Base-by-base conservation (phyloP, 2,113 vertebrate genomes). In the Pachyramphus minor region DNA sequence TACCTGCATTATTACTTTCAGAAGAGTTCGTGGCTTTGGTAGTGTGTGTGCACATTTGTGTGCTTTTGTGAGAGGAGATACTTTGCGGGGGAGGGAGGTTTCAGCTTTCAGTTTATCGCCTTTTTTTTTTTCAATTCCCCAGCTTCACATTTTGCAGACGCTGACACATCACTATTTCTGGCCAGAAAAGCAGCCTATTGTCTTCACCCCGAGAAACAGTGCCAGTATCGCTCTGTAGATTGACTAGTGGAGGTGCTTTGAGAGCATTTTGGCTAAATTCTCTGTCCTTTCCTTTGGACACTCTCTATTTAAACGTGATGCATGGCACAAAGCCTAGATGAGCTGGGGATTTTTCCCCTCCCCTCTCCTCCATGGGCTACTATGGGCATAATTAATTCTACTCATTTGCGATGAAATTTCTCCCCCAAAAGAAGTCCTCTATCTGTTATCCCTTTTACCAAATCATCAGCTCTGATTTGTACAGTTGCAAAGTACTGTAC, bases 91-190 rank as follows among this genome's bases (percentile, higher is more conserved):
- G 44, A 80, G 50, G 56, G 50, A 44, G 20, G 69, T 79, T 94
- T 91, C 73, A 92, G 86, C 59, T 96, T 92, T 82, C 60, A 89
- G 44, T 58, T 95, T 92, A 95, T 85, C 3, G 0, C 42, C 8
- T 53, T 52, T 27, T 64, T 55, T 53, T 22, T 37, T 45, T 9
- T 22, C 4, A 47, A 28, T 83, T 92, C 35, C 49, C 44, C 76
- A 82, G 87, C 74, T 90, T 89, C 75, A 74, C 75, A 78, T 92
- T 90, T 90, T 94, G 89, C 88, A 97, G 96, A 96, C 21, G 90
- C 96, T 97, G 96, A 96, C 95, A 95, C 96, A 96, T 95, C 96
- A 94, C 79, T 88, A 87, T 95, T 97, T 95, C 94, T 97, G 94
- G 83, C 88, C 90, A 96, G 90, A 89, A 97, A 95, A 93, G 91